Conservation (phyloP, 2,113 vertebrate genomes). For the Myotis yumanensis region DNA sequence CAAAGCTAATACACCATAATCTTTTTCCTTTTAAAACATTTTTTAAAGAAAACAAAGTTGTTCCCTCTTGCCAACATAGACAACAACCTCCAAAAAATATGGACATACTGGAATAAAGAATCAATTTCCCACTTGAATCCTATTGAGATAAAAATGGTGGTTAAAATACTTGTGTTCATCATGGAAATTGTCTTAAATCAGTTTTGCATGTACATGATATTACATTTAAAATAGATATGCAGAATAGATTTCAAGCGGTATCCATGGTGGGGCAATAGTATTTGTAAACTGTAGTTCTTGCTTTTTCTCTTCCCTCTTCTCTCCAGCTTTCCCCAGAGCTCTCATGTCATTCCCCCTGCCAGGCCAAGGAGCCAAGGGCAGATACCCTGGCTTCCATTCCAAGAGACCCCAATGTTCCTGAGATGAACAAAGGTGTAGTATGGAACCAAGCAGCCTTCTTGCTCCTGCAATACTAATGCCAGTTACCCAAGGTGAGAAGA, state of each 20-base stretch:
- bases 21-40: neutral
- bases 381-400: neutral
- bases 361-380: neutral
- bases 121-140: neutral
- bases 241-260: neutral
- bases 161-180: neutral
- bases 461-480: neutral
- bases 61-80: neutral
- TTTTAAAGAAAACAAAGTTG: neutral
- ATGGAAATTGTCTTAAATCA: neutral
- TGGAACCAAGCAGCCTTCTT: neutral
- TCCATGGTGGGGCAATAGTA: neutral
- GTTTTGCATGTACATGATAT: neutral
- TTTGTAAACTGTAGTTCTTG: neutral
- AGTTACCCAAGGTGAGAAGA: neutral
- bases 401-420: neutral
- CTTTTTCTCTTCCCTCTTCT: neutral
- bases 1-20: neutral
- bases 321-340: neutral
- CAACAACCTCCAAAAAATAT: slow-evolving; percentile 35
- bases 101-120: neutral
- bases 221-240: neutral
- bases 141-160: neutral
- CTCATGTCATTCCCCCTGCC: neutral
- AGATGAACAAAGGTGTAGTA: neutral